A percentile compares a stretch with the other conserved stretches of the same genome.
phyloP scores from a whole-genome alignment of 2,797 vertebrate species.

The Phrynocephalus forsythii region DNA sequence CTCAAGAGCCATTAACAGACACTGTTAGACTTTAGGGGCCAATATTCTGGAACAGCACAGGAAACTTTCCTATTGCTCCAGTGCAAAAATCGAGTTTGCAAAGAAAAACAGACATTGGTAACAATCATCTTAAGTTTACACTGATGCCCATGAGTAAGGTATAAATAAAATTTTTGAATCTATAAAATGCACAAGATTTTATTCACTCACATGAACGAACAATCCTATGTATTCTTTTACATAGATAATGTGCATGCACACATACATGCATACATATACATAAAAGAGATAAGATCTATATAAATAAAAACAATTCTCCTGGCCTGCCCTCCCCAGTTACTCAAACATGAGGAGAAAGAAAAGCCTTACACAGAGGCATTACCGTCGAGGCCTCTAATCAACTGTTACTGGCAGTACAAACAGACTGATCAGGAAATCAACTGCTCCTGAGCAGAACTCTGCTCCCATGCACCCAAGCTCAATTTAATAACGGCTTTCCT shows the following conservation, averaged over 20 bases:
- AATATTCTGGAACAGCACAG: not conserved
- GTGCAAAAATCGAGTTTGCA: not conserved
- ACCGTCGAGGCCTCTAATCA: constrained; percentile 15
- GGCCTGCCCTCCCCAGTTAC: not conserved
- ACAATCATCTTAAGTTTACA: not conserved
- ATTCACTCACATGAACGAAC: not conserved
- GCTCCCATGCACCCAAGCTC: not conserved
- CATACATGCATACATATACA: not conserved
- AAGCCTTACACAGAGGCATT: not conserved
- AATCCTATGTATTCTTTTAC: too few relatives aligned
- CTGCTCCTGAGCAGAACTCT: not conserved
- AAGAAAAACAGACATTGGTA: not conserved
- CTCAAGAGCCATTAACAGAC: not conserved
- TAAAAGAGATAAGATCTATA: not conserved
- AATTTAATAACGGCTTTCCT: constrained; percentile 28
- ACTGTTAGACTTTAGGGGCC: not conserved
- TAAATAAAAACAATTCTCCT: not conserved
- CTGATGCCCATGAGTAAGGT: not conserved
- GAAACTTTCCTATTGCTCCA: not conserved
- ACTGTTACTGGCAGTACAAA: constrained; percentile 20
- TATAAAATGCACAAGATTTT: not conserved
- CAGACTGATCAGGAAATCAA: constrained; percentile 21
- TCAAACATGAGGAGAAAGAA: not conserved
- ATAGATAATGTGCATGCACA: too few relatives aligned
- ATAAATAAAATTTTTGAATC: not conserved